Conservation (phyloP, 2,113 vertebrate species). For the Trochalopteron elliotii region DNA sequence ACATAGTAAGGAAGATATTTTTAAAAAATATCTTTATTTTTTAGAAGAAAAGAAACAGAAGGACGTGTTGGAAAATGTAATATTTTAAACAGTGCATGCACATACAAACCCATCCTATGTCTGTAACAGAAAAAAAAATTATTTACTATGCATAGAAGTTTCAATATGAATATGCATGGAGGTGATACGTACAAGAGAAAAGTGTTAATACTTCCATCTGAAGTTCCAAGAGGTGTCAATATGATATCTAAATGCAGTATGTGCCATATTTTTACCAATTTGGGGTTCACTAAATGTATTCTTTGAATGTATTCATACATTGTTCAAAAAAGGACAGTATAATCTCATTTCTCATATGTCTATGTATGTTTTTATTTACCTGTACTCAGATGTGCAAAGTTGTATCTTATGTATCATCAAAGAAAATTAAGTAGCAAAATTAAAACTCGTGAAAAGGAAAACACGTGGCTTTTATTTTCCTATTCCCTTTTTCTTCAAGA, state of each 20-base stretch:
- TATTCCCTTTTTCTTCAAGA: not conserved
- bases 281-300: not conserved
- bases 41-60: not conserved
- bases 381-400: not conserved
- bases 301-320: not conserved
- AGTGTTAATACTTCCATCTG: constrained; percentile 60
- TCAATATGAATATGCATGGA: constrained; percentile 19
- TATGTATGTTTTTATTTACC: not conserved
- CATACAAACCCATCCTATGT: not conserved
- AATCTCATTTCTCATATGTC: not conserved
- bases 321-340: not conserved
- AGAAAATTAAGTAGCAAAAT: not conserved
- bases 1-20: not conserved
- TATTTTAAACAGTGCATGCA: not conserved
- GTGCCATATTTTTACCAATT: not conserved
- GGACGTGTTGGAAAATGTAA: not conserved
- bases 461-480: not conserved
- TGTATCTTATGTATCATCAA: not conserved
- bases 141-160: constrained; percentile 12
- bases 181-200: constrained; percentile 35
- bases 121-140: not conserved
- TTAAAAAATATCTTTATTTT: not conserved
- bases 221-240: constrained; percentile 37
- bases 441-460: not conserved
- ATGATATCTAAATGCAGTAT: constrained; percentile 11